Conservation (phyloP, 2,888 invertebrate genomes). For the Trachelus stipa region DNA sequence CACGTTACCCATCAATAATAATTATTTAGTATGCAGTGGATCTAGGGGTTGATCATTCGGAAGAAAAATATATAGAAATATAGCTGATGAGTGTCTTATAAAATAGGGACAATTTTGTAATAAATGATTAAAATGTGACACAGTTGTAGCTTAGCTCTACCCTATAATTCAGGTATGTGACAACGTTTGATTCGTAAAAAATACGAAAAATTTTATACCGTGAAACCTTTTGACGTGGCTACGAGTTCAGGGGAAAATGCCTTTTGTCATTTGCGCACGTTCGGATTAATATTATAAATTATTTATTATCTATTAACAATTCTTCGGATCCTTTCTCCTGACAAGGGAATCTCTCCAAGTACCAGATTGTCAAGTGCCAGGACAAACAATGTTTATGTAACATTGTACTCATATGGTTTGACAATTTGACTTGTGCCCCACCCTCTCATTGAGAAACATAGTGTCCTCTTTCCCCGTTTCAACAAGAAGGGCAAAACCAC, state of each 20-base stretch:
- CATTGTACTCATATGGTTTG: not conserved
- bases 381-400: not conserved
- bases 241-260: not conserved
- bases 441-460: constrained; percentile 29
- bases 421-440: not conserved
- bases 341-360: not conserved
- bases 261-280: not conserved
- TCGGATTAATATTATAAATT: not conserved
- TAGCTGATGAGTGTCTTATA: not conserved
- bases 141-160: too few relatives aligned
- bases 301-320: not conserved
- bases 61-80: not conserved
- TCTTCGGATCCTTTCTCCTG: not conserved
- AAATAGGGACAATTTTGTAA: too few relatives aligned
- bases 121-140: too few relatives aligned
- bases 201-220: too few relatives aligned
- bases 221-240: too few relatives aligned
- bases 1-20: not conserved
- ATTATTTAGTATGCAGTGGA: not conserved
- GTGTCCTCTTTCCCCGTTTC: constrained; percentile 19
- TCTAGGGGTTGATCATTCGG: not conserved
- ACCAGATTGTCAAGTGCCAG: not conserved
- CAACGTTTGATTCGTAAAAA: too few relatives aligned
- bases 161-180: too few relatives aligned
- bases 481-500: constrained; percentile 1